Base-by-base conservation (phyloP, 2,888 invertebrate genomes). In the Drosophila rubida region DNA sequence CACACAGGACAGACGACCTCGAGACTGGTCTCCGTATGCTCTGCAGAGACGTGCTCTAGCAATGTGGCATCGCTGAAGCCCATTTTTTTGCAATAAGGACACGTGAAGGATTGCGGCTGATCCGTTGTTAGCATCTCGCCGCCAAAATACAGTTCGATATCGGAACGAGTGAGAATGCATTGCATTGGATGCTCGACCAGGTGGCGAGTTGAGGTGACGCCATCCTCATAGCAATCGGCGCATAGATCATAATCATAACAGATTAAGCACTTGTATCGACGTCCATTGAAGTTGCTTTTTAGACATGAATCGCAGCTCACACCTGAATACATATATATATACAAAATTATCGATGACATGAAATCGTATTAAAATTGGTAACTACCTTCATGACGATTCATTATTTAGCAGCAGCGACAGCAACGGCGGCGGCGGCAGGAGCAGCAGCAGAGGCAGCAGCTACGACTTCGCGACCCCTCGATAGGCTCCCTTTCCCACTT, bases 291-390 rank as follows among this genome's bases (percentile, higher is more conserved):
- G 93, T 99, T 98, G 92, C 97, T 97, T 94, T 97, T 98, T 93
- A 98, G 95, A 95, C 99, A 99, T 91, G 98, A 97, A 95, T 99
- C 99, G 95, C 99, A 99, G 95, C 98, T 99, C 92, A 99, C 99
- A 94, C 99, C 99, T 98, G 92, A 53, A 30, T 30, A 7, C 7
- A 48, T 6, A 7, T 37, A 4, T 39, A 39, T 14, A 45, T 30
- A 41, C 2, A 32, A 2, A 32, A 27, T 13, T 9, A 13, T 32
- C 0, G 3, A 19, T 16, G 9, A 44, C 4, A 27, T 1, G 37
- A 2, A 13, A 22, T 25, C 3, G 19, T 35, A 11, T 16, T 13
- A 25, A 22, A 5, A 8, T 35, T 27, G 5, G 1, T 11, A 27
- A 45, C 96, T 96, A 95, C 98, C 98, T 95, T 97, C 97, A 96